These are phyloP conservation scores for Proterorhinus semilunaris DNA, from an alignment of 2,113 vertebrate species.

Conservation along the genomic window DNA sequence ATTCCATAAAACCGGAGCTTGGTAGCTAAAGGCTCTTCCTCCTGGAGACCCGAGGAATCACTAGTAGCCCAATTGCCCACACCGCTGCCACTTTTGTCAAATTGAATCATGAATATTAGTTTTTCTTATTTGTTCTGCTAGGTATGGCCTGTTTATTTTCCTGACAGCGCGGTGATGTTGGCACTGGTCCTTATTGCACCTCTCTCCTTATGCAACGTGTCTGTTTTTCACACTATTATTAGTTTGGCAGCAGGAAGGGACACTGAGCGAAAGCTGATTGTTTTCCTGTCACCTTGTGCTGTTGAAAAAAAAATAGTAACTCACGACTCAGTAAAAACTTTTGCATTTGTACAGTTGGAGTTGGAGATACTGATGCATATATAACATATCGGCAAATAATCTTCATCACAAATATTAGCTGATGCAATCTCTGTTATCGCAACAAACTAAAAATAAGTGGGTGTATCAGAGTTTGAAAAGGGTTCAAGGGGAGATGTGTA, in stretches of 20 bases:
- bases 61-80: constrained; percentile 48
- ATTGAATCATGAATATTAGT: constrained; percentile 30
- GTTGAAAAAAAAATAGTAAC: constrained; percentile 7
- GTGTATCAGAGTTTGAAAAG: too few relatives aligned
- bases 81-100: constrained; percentile 32
- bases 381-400: too few relatives aligned
- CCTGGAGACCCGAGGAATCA: too few relatives aligned
- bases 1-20: too few relatives aligned
- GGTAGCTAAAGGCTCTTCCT: too few relatives aligned
- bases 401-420: too few relatives aligned
- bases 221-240: constrained; percentile 4
- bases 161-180: constrained; percentile 38
- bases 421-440: too few relatives aligned
- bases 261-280: constrained; percentile 31
- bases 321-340: background rate
- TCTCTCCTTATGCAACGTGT: constrained; percentile 25
- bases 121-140: constrained; percentile 37
- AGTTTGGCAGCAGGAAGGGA: constrained; percentile 19
- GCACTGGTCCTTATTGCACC: constrained; percentile 32
- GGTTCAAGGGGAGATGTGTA: too few relatives aligned
- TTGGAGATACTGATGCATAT: too few relatives aligned
- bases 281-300: constrained; percentile 14
- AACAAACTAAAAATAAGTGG: too few relatives aligned
- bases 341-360: too few relatives aligned
- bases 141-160: constrained; percentile 48